Evolutionary conservation across 2,113 vertebrate species (phyloP), one percentile per base, ranked within the genome.

Genomic region (Xiphophorus hellerii): DNA sequence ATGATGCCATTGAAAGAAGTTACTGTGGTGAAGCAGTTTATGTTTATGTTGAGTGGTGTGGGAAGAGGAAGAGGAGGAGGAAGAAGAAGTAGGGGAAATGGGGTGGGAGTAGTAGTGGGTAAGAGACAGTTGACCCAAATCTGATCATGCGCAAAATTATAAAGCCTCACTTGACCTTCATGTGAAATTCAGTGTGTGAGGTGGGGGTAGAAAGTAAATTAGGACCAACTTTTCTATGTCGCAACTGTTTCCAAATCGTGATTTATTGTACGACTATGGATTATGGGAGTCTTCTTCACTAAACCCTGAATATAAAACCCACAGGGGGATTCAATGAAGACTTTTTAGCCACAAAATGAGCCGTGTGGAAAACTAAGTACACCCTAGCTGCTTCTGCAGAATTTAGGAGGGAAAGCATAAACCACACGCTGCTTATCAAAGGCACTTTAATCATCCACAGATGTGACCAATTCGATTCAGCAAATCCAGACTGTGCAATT

Each of bases 111-210:
- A 63, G 63, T 51, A 6, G 69, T 3, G 25, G 69, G 48, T 48
- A 51, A 76, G 31, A 42, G 71, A 86, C 71, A 76, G 83, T 83
- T 91, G 88, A 92, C 88, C 90, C 73, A 88, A 77, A 90, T 89
- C 42, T 87, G 10, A 77, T 73, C 54, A 88, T 66, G 70, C 25
- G 14, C 39, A 80, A 75, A 83, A 85, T 73, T 63, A 82, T 73
- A 81, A 65, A 72, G 65, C 17, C 44, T 60, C 5, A 9, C 62
- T 67, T 88, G 76, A 85, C 81, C 83, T 86, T 63, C 28, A 77
- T 79, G 30, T 48, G 42, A 62, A 80, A 10, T 27, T 69, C 33
- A 35, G 51, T 44, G 27, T 48, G 22, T 60, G 30, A 37, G 3
- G 2, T 54, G 27, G 25, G 33, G 25, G 13, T 37, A 39, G 2